A percentile compares a stretch with the other conserved stretches of the same genome.
These are phyloP conservation scores for Oithona nana DNA, from an alignment of 2,888 invertebrate genomes.

Conservation along the genomic window DNA sequence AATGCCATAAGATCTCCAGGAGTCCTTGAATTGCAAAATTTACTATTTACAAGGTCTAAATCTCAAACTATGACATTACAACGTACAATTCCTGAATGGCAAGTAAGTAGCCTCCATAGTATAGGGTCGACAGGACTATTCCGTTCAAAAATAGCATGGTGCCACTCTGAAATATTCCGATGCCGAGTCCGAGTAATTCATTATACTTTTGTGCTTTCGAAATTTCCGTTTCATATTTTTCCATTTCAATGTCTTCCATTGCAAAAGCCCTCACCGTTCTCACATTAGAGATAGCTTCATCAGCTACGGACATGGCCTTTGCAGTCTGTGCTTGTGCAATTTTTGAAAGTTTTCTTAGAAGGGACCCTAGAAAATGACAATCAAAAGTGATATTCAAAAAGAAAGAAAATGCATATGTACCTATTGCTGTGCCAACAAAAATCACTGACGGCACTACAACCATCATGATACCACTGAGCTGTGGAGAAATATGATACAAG, in stretches of 20 bases:
- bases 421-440: conserved; percentile 58
- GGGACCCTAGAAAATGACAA: conserved; percentile 56
- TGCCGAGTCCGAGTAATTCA: conserved; percentile 64
- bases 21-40: too few species aligned
- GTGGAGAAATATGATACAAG: conserved; percentile 67
- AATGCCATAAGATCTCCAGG: conserved; percentile 91
- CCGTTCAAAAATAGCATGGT: conserved; percentile 66
- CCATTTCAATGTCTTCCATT: conserved; percentile 63
- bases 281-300: conserved; percentile 82
- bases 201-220: conserved; percentile 48
- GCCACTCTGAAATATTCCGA: conserved; percentile 67
- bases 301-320: conserved; percentile 66
- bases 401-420: too few species aligned
- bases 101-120: conserved; percentile 72
- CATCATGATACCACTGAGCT: conserved; percentile 63
- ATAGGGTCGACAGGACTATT: conserved; percentile 70
- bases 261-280: conserved; percentile 85
- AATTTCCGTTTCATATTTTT: conserved; percentile 51
- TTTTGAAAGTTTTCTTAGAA: conserved; percentile 53
- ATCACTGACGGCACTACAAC: conserved; percentile 71
- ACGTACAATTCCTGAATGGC: conserved; percentile 57
- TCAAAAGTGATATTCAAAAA: too few species aligned
- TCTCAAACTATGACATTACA: too few species aligned
- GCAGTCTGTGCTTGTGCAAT: conserved; percentile 71
- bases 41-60: too few species aligned